Base-by-base conservation (phyloP, 2,888 invertebrate species). In the Ophraella communa region DNA sequence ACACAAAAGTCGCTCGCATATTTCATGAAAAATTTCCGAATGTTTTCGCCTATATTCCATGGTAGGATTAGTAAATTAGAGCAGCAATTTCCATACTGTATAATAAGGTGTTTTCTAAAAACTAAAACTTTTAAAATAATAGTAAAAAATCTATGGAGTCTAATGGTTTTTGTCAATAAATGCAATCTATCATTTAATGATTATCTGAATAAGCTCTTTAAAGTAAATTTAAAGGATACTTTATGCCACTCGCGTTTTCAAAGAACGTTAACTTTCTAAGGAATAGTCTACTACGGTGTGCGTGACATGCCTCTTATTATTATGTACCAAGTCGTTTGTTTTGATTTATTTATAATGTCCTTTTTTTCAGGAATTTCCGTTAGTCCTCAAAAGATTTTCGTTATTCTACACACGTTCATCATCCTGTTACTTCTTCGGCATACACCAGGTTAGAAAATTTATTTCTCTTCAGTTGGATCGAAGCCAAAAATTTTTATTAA, bases 351-450 rank as follows among this genome's bases (percentile, higher is more conserved):
- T 54, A 61, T 54, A 56, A 62, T 62, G 42, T 18, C 7, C 39
- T 45, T 65, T 33, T 53, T 65, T 65, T 27, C 62, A 65, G 65
- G 62, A 45, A 30, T 47, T 24, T 49, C 57, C 57, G 42, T 58
- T 33, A 57, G 53, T 39, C 49, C 65, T 21, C 57, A 52, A 54
- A 62, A 49, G 33, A 49, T 62, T 11, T 54, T 53, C 18, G 53
- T 62, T 54, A 62, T 62, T 47, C 65, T 65, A 23, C 58, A 65
- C 58, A 65, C 62, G 61, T 58, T 58, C 56, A 47, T 62, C 53
- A 53, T 59, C 44, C 53, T 65, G 17, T 47, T 55, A 27, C 55
- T 62, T 30, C 53, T 65, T 18, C 65, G 62, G 57, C 65, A 65
- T 57, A 57, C 61, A 42, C 65, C 65, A 23, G 65, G 62, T 53